Evolutionary conservation across 2,113 vertebrate genomes (phyloP).

Genomic region (Paracanthobrama guichenoti): DNA sequence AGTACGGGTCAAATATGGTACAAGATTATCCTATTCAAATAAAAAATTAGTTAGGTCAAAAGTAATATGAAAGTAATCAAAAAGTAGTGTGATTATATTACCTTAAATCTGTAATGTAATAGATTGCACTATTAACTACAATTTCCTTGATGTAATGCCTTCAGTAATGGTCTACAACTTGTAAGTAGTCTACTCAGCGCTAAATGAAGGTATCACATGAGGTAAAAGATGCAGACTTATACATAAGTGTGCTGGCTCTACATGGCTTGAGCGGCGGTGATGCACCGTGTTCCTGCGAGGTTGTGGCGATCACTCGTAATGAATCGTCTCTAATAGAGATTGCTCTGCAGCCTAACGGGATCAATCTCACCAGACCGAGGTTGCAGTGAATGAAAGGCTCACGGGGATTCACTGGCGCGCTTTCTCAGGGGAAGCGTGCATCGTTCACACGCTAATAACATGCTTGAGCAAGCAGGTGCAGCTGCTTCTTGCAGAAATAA

Average conservation of each 20-base stretch:
- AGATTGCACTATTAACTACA: no score
- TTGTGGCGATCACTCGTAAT: not conserved
- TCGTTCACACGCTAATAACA: conserved; percentile 37
- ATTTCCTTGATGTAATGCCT: no score
- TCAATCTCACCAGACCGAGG: not conserved
- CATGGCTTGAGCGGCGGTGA: not conserved
- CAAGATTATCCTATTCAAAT: no score
- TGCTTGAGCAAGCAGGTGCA: conserved; percentile 35
- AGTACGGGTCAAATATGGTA: no score
- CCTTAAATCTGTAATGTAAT: no score
- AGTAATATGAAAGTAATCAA: no score
- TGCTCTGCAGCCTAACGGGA: not conserved
- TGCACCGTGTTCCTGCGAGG: not conserved
- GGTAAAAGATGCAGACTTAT: not conserved
- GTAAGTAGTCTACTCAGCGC: no score
- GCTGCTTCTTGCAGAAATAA: conserved; percentile 26
- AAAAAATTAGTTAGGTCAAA: no score
- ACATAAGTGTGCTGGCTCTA: not conserved
- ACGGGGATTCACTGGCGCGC: not conserved
- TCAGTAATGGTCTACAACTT: no score
- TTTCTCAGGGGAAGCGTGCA: conserved; percentile 9
- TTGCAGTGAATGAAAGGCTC: conserved; percentile 2
- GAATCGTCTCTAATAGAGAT: not conserved
- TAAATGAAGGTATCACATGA: no score
- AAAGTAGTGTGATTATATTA: no score